Evolutionary conservation across 2,888 invertebrate species (phyloP).

Genomic region (Melanostoma scalare): DNA sequence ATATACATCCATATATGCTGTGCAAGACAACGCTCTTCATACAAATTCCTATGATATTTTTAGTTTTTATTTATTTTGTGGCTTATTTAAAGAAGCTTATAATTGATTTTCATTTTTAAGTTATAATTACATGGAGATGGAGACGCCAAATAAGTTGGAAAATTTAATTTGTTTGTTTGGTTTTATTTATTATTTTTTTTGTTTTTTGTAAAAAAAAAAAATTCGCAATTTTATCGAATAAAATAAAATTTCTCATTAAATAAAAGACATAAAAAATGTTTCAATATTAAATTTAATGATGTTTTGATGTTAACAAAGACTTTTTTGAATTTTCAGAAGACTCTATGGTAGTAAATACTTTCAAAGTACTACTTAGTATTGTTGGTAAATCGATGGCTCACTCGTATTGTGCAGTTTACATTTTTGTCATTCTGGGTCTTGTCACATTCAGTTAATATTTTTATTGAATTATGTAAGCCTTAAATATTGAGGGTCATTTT

Average conservation of each 20-base stretch:
- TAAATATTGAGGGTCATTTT: too few species aligned
- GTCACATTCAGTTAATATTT: too few species aligned
- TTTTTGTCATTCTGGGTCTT: too few species aligned
- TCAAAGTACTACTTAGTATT: too few species aligned
- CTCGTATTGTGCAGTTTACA: too few species aligned
- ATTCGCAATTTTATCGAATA: constrained; percentile 33
- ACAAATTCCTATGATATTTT: constrained; percentile 26
- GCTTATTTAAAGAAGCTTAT: constrained; percentile 47
- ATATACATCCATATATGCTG: constrained; percentile 50
- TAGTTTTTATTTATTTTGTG: constrained; percentile 14
- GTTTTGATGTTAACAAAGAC: neutral
- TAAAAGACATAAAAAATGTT: constrained; percentile 58
- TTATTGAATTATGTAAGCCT: too few species aligned
- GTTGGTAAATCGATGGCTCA: too few species aligned
- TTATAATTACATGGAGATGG: constrained; percentile 5
- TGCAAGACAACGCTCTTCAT: constrained; percentile 64
- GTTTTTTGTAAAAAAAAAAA: constrained; percentile 70
- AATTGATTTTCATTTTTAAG: constrained; percentile 30
- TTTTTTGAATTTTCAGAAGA: constrained; percentile 10
- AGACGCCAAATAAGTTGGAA: constrained; percentile 11
- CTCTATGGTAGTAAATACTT: too few species aligned
- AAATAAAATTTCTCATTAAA: constrained; percentile 43
- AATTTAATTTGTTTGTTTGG: constrained; percentile 48
- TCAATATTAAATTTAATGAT: constrained; percentile 25
- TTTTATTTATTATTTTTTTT: constrained; percentile 48